Percentiles rank a stretch among this genome's conserved stretches.
Evolutionary conservation across 2,888 invertebrate species (phyloP).

Genomic region (Orthosia gracilis): DNA sequence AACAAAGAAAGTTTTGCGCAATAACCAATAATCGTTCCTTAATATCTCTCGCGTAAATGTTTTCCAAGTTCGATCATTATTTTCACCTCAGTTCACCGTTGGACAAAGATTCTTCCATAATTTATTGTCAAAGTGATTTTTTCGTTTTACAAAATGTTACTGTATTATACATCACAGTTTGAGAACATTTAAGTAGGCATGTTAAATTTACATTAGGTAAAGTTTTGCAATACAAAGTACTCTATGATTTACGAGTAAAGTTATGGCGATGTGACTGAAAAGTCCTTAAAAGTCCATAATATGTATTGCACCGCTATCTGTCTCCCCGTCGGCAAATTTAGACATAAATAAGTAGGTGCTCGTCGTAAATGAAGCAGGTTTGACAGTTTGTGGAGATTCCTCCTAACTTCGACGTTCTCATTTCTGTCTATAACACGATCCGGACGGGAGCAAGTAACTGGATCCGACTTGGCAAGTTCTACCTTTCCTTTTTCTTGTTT

Average conservation of each 20-base stretch:
- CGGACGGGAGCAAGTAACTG: slow-evolving; percentile 64
- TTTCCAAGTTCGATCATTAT: slow-evolving; percentile 77
- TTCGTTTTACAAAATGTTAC: slow-evolving; percentile 53
- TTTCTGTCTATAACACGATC: slow-evolving; percentile 72
- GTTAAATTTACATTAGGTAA: slow-evolving; percentile 55
- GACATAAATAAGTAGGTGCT: slow-evolving; percentile 64
- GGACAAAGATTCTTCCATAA: slow-evolving; percentile 58
- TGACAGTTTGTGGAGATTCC: slow-evolving; percentile 72
- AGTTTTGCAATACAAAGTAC: slow-evolving; percentile 57
- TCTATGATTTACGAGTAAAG: slow-evolving; percentile 62
- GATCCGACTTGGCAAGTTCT: slow-evolving; percentile 66
- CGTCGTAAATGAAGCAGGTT: slow-evolving; percentile 73
- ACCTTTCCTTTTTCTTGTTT: slow-evolving; percentile 68
- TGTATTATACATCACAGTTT: slow-evolving; percentile 61
- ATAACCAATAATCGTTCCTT: slow-evolving; percentile 79
- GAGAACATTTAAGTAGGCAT: slow-evolving; percentile 58
- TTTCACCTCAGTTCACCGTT: slow-evolving; percentile 68
- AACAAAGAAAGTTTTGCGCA: slow-evolving; percentile 76
- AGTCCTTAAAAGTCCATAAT: slow-evolving; percentile 56
- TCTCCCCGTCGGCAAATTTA: slow-evolving; percentile 52
- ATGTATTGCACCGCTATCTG: slow-evolving; percentile 59
- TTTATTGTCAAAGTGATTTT: slow-evolving; percentile 56
- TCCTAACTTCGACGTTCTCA: slow-evolving; percentile 66
- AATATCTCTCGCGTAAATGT: slow-evolving; percentile 77
- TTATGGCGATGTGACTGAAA: slow-evolving; percentile 56